Conservation (phyloP, 1,140 invertebrate species). For the Diploscapter pachys region DNA sequence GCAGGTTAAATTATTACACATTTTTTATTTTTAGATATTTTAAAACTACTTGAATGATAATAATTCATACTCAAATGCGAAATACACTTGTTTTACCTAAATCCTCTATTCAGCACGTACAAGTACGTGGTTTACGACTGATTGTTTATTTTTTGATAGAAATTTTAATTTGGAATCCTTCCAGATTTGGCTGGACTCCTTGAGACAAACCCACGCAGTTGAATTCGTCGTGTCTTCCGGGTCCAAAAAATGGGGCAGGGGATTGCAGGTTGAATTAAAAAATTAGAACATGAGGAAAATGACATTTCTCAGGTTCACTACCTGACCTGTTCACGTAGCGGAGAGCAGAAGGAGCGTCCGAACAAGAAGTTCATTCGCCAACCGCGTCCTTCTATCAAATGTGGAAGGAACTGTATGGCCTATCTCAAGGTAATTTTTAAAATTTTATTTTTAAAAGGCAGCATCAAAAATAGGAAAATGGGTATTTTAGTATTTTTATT, state of each 20-base stretch:
- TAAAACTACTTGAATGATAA: background rate
- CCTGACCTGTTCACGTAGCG: conserved; percentile 28
- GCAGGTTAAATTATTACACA: conserved; percentile 13
- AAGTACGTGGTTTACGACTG: no score
- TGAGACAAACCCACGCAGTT: conserved; percentile 26
- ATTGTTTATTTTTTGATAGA: no score
- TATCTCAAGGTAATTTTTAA: conserved; percentile 17
- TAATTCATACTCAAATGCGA: background rate
- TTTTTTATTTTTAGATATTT: background rate
- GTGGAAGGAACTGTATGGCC: conserved; percentile 31
- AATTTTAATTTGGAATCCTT: conserved; percentile 2
- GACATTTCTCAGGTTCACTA: conserved; percentile 24
- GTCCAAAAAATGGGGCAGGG: conserved; percentile 30
- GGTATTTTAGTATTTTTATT: background rate
- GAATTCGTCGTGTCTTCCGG: conserved; percentile 31
- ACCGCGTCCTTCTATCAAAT: conserved; percentile 29
- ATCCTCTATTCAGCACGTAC: no score
- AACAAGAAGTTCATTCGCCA: conserved; percentile 29
- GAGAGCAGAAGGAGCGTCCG: conserved; percentile 30
- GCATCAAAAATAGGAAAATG: conserved; percentile 6
- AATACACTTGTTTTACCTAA: no score
- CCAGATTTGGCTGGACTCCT: conserved; percentile 16
- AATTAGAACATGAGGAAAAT: background rate
- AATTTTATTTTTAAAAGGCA: background rate
- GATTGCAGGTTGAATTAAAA: conserved; percentile 19